A percentile compares a stretch with the other conserved stretches of the same genome.
These are phyloP conservation scores for Polymixis flavicincta DNA, from an alignment of 2,888 invertebrate species.

Conservation along the genomic window DNA sequence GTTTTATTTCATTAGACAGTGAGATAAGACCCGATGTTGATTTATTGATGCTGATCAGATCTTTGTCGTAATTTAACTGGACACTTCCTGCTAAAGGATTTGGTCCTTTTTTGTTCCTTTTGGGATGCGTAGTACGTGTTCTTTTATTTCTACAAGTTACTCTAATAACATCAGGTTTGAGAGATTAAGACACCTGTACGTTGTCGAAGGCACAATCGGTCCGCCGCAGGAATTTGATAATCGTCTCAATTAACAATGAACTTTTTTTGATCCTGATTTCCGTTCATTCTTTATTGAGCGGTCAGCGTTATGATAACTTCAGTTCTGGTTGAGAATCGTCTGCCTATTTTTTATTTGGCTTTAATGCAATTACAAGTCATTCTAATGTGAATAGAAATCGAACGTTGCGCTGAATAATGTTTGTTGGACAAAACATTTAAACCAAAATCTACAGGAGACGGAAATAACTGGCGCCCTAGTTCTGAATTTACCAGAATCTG, in stretches of 20 bases:
- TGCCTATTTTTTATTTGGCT: neutral
- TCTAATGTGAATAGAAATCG: slow-evolving; percentile 4
- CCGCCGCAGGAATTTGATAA: slow-evolving; percentile 59
- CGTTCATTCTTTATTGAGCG: slow-evolving; percentile 38
- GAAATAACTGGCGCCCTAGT: slow-evolving; percentile 43
- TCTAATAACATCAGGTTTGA: slow-evolving; percentile 45
- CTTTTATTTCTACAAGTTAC: slow-evolving; percentile 47
- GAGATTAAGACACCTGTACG: slow-evolving; percentile 61
- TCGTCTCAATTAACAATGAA: slow-evolving; percentile 52
- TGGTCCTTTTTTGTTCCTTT: slow-evolving; percentile 34
- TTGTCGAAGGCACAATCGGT: slow-evolving; percentile 49
- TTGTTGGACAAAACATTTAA: slow-evolving; percentile 38
- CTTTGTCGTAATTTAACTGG: slow-evolving; percentile 72
- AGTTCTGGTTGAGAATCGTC: neutral
- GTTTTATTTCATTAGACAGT: slow-evolving; percentile 85
- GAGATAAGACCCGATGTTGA: slow-evolving; percentile 81
- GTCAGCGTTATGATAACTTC: slow-evolving; percentile 24
- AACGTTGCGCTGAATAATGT: neutral
- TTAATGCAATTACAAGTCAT: neutral
- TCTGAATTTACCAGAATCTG: slow-evolving; percentile 40
- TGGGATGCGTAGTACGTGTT: slow-evolving; percentile 24
- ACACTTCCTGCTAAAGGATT: slow-evolving; percentile 70
- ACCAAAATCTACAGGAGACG: slow-evolving; percentile 46
- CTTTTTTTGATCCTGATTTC: slow-evolving; percentile 40
- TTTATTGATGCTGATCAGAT: slow-evolving; percentile 81